Evolutionary conservation across 2,113 vertebrate species (phyloP).

Genomic region (Oophaga pumilio): DNA sequence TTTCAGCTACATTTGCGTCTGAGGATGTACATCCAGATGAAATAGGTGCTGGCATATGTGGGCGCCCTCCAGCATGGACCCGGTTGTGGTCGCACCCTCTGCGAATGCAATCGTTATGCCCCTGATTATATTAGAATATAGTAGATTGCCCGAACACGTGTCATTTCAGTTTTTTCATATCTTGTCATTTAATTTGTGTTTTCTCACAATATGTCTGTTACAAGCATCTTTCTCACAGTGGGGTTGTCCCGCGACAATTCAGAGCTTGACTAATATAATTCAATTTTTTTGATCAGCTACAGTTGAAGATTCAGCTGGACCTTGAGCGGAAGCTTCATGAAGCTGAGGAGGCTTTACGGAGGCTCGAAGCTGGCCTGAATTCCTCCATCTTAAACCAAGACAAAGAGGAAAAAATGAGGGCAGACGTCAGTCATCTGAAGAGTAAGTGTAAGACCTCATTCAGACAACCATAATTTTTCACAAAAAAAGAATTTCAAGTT

Average conservation of each 20-base stretch:
- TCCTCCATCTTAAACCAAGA: conserved; percentile 83
- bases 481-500: background rate
- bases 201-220: background rate
- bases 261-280: background rate
- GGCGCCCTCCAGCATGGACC: too few relatives aligned
- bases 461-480: too few relatives aligned
- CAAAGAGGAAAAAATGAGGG: conserved; percentile 90
- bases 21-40: too few relatives aligned
- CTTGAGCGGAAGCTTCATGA: conserved; percentile 85
- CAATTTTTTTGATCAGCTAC: conserved; percentile 56
- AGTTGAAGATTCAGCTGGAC: conserved; percentile 89
- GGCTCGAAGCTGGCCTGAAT: conserved; percentile 89
- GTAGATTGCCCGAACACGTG: too few relatives aligned
- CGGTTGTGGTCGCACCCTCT: too few relatives aligned
- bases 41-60: too few relatives aligned
- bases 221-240: background rate
- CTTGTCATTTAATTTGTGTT: too few relatives aligned
- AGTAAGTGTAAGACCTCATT: conserved; percentile 79
- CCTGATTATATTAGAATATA: too few relatives aligned
- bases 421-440: conserved; percentile 89
- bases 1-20: too few relatives aligned
- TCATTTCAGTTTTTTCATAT: too few relatives aligned
- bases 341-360: conserved; percentile 86
- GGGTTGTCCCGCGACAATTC: background rate
- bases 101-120: too few relatives aligned